Evolutionary conservation across 2,113 vertebrate species (phyloP).

Genomic region (Osmerus mordax): DNA sequence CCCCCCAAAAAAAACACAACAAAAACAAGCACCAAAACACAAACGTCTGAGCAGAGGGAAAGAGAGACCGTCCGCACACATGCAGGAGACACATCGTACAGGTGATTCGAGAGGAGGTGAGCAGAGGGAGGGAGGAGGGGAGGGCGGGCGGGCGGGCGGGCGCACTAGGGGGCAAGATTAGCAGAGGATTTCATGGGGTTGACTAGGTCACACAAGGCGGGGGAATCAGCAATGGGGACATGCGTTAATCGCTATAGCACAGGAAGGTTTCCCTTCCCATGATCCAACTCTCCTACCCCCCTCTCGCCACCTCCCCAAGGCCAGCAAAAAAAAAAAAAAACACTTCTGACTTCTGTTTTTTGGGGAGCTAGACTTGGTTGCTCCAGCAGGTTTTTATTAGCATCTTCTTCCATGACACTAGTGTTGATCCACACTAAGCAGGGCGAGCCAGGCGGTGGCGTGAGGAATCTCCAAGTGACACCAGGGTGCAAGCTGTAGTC

Average conservation of each 20-base stretch:
- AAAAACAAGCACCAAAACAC: neutral
- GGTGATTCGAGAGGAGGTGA: conserved; percentile 51
- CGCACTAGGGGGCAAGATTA: conserved; percentile 53
- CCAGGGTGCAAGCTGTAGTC: conserved; percentile 51
- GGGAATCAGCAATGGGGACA: conserved; percentile 19
- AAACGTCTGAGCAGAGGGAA: neutral
- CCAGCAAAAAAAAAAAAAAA: neutral
- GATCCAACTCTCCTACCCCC: conserved; percentile 14
- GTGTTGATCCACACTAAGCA: too few species aligned
- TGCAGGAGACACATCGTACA: conserved; percentile 42
- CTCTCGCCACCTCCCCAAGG: neutral
- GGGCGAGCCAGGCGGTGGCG: conserved; percentile 3
- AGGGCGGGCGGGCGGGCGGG: neutral
- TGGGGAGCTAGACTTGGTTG: too few species aligned
- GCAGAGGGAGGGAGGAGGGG: conserved; percentile 12
- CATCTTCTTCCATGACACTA: neutral
- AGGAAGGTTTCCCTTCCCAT: conserved; percentile 45
- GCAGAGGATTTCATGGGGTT: conserved; percentile 62
- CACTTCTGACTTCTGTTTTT: too few species aligned
- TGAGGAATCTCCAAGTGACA: conserved; percentile 48
- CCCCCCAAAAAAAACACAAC: conserved; percentile 1
- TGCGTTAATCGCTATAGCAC: conserved; percentile 45
- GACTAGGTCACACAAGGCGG: conserved; percentile 52
- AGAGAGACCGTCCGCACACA: conserved; percentile 24
- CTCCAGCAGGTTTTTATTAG: too few species aligned